Conservation (phyloP, 1,140 invertebrate genomes). For the Melanaphis sacchari region DNA sequence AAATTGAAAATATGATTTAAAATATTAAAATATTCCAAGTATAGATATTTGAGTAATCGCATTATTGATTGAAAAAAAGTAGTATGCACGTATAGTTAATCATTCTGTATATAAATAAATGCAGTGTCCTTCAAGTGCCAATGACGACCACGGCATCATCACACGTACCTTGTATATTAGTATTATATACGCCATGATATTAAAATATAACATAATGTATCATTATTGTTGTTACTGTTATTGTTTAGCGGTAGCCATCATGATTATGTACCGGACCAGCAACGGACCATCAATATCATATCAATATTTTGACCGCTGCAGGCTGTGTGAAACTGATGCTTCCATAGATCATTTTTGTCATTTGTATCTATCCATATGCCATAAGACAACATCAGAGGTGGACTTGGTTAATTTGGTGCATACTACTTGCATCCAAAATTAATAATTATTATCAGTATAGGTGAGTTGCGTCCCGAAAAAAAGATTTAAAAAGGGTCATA, state of each 20-base stretch:
- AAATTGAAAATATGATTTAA: no score
- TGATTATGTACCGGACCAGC: background rate
- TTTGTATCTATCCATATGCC: background rate
- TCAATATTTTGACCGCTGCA: background rate
- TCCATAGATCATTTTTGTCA: background rate
- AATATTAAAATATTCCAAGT: no score
- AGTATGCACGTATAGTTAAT: no score
- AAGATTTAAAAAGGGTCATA: no score
- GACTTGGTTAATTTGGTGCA: background rate
- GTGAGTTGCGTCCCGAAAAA: no score
- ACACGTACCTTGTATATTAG: background rate
- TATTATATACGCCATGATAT: background rate
- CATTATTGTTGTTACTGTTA: background rate
- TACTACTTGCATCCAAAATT: no score
- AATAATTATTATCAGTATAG: no score
- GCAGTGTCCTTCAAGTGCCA: background rate
- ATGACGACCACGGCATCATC: background rate
- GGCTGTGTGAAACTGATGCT: background rate
- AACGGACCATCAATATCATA: background rate
- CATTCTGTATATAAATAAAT: background rate
- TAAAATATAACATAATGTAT: background rate
- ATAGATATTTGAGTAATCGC: no score
- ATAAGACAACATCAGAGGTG: background rate
- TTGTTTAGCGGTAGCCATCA: background rate
- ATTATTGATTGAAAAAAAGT: no score